These are phyloP conservation scores for Meloidogyne floridensis DNA, from an alignment of 1,140 invertebrate genomes.

Conservation along the genomic window DNA sequence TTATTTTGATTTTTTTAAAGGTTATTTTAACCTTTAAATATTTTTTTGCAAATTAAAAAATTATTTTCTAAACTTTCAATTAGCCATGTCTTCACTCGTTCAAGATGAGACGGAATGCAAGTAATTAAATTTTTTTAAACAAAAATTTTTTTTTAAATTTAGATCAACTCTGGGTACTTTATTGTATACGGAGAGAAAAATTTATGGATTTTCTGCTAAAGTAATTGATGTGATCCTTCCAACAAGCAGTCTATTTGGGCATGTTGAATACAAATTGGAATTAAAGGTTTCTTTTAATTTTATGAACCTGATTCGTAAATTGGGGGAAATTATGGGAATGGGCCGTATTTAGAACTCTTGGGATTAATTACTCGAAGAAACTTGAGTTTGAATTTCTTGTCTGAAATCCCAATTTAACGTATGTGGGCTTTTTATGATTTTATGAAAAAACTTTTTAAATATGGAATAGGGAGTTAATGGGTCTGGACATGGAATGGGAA, in stretches of 20 bases:
- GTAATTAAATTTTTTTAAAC: slow-evolving; percentile 26
- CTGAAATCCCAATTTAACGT: too few relatives aligned
- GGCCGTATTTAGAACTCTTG: too few relatives aligned
- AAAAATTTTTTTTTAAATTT: background rate
- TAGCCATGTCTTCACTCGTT: slow-evolving; percentile 33
- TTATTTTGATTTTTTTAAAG: background rate
- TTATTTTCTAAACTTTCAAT: background rate
- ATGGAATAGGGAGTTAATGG: too few relatives aligned
- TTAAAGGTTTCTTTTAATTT: slow-evolving; percentile 12
- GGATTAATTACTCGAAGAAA: too few relatives aligned
- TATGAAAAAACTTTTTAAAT: too few relatives aligned
- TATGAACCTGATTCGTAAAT: too few relatives aligned
- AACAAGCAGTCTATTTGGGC: slow-evolving; percentile 41
- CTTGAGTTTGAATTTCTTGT: too few relatives aligned
- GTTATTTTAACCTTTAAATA: background rate
- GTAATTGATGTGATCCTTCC: slow-evolving; percentile 46
- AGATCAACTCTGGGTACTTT: slow-evolving; percentile 32
- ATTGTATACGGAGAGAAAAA: slow-evolving; percentile 47
- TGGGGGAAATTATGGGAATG: too few relatives aligned
- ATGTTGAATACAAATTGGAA: slow-evolving; percentile 52
- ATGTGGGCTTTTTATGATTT: too few relatives aligned
- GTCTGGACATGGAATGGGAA: too few relatives aligned
- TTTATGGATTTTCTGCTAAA: slow-evolving; percentile 47
- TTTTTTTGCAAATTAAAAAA: background rate
- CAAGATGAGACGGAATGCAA: slow-evolving; percentile 52